These are phyloP conservation scores for Pemphredon lugubris DNA, from an alignment of 2,888 invertebrate genomes.

Conservation along the genomic window DNA sequence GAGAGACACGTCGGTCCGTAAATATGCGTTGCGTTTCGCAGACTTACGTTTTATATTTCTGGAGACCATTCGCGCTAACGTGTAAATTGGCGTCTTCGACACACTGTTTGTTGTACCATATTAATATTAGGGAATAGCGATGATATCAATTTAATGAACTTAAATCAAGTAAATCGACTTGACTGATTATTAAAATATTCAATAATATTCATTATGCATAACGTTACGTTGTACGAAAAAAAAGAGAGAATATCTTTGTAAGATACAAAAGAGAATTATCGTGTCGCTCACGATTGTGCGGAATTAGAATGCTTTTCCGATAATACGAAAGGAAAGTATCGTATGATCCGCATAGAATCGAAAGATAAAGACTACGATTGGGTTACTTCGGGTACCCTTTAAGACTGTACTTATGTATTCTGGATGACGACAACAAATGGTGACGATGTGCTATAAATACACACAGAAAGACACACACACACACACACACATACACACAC, in stretches of 20 bases:
- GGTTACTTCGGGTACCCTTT: conserved; percentile 5
- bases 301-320: background rate
- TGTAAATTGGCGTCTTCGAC: background rate
- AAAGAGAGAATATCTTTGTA: background rate
- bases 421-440: conserved; percentile 33
- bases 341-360: background rate
- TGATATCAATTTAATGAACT: background rate
- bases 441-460: conserved; percentile 23
- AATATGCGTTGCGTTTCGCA: conserved; percentile 9
- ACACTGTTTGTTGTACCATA: conserved; percentile 18
- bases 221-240: too few relatives aligned
- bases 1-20: background rate
- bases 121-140: conserved; percentile 1
- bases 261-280: background rate
- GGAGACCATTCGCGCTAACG: background rate
- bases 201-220: too few relatives aligned
- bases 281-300: background rate
- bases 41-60: conserved; percentile 20
- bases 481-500: conserved; percentile 5
- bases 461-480: conserved; percentile 7
- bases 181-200: too few relatives aligned
- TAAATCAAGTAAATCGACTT: conserved; percentile 5
- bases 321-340: background rate
- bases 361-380: conserved; percentile 9
- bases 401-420: conserved; percentile 47